Conservation (phyloP, 2,888 invertebrate species). For the Mythimna ferrago region DNA sequence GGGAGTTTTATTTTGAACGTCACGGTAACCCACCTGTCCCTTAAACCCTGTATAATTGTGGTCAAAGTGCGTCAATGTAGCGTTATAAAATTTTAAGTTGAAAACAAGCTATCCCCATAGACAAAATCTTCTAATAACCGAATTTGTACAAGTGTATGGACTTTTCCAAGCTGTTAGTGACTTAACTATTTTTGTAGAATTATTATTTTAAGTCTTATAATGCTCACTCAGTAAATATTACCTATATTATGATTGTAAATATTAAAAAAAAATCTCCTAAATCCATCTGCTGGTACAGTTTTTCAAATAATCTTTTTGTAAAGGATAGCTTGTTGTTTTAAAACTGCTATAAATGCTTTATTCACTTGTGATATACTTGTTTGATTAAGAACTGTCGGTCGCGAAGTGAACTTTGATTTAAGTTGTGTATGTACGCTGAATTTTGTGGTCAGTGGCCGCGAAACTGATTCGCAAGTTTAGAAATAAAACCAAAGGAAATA, state of each 20-base stretch:
- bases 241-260: constrained; percentile 28
- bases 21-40: too few species aligned
- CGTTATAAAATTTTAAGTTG: constrained; percentile 15
- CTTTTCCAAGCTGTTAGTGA: constrained; percentile 12
- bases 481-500: constrained; percentile 85
- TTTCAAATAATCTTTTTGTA: constrained; percentile 12
- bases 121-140: not conserved
- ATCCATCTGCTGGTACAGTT: not conserved
- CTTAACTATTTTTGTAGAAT: constrained; percentile 27
- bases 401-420: constrained; percentile 38
- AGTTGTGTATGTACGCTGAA: constrained; percentile 53
- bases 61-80: constrained; percentile 23
- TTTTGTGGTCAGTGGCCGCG: constrained; percentile 63
- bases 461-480: constrained; percentile 60
- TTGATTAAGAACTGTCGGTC: constrained; percentile 32
- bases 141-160: constrained; percentile 20
- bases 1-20: too few species aligned
- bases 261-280: constrained; percentile 5
- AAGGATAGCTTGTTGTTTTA: constrained; percentile 58
- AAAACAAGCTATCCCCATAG: constrained; percentile 50
- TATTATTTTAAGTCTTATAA: constrained; percentile 5
- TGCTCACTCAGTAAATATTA: not conserved
- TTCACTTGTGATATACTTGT: constrained; percentile 67
- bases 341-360: constrained; percentile 58
- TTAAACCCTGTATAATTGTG: too few species aligned